These are phyloP conservation scores for Sthenelais limicola DNA, from an alignment of 2,888 invertebrate species.

Conservation along the genomic window DNA sequence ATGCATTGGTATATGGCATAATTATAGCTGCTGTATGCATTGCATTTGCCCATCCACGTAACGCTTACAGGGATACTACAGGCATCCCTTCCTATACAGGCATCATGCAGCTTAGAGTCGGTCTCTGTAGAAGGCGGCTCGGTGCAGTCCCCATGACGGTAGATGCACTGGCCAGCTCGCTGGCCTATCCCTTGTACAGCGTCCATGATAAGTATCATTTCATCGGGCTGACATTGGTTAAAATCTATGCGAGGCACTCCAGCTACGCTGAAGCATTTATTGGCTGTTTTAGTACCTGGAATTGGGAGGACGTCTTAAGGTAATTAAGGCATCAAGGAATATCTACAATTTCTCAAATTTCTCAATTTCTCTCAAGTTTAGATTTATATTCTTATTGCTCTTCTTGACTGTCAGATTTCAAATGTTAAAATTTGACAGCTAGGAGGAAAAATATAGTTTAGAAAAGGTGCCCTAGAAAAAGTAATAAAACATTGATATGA, in stretches of 20 bases:
- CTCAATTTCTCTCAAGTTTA: background rate
- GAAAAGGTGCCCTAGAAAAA: too few species aligned
- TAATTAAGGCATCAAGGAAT: too few species aligned
- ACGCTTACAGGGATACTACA: slow-evolving; percentile 44
- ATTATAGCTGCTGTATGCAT: slow-evolving; percentile 47
- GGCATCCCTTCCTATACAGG: slow-evolving; percentile 43
- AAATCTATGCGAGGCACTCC: slow-evolving; percentile 45
- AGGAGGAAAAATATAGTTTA: too few species aligned
- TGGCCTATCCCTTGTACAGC: slow-evolving; percentile 45
- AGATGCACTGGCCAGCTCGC: slow-evolving; percentile 37
- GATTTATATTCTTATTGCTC: background rate
- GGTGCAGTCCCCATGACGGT: slow-evolving; percentile 45
- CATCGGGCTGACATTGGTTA: slow-evolving; percentile 39
- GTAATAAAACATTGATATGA: too few species aligned
- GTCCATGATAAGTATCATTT: slow-evolving; percentile 47
- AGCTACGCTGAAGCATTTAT: slow-evolving; percentile 44
- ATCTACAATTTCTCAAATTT: too few species aligned
- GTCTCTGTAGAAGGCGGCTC: slow-evolving; percentile 41
- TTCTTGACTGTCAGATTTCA: background rate
- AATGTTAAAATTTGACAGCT: too few species aligned
- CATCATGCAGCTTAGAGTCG: slow-evolving; percentile 38
- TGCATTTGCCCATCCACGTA: slow-evolving; percentile 46
- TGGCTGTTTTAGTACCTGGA: slow-evolving; percentile 42
- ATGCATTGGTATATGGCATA: slow-evolving; percentile 47
- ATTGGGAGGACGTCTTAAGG: too few species aligned